Evolutionary conservation across 1,140 invertebrate species (phyloP).

Genomic region (Caenorhabditis brenneri): DNA sequence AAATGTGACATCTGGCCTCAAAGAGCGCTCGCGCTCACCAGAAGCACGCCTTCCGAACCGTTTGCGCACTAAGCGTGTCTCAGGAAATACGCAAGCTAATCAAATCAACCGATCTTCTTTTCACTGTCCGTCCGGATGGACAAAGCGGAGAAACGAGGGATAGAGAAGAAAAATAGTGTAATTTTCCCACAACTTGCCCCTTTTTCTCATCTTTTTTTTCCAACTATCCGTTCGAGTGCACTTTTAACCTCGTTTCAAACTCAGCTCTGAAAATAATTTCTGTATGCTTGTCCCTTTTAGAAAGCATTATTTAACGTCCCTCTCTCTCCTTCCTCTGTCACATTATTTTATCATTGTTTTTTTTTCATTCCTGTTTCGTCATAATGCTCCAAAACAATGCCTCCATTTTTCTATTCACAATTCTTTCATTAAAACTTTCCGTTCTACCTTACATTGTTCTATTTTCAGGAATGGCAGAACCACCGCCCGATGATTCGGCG

Average conservation of each 20-base stretch:
- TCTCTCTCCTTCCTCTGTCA: neutral
- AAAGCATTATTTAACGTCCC: neutral
- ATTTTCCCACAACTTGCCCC: slow-evolving; percentile 35
- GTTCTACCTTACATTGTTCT: neutral
- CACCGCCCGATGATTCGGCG: slow-evolving; percentile 41
- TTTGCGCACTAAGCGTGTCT: neutral
- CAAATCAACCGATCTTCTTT: slow-evolving; percentile 36
- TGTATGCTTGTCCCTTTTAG: neutral
- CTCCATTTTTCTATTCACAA: neutral
- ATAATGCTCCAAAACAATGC: neutral
- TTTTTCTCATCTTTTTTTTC: neutral
- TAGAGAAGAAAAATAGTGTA: slow-evolving; percentile 32
- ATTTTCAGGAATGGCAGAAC: slow-evolving; percentile 15
- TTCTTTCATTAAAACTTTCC: neutral
- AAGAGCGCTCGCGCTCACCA: neutral
- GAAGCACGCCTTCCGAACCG: neutral
- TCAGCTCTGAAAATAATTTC: neutral
- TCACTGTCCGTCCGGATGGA: slow-evolving; percentile 35
- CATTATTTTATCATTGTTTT: neutral
- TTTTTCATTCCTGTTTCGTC: neutral
- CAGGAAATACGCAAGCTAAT: neutral
- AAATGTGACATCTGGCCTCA: slow-evolving; percentile 25
- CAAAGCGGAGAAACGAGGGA: slow-evolving; percentile 16
- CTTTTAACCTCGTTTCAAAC: neutral
- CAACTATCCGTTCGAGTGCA: slow-evolving; percentile 18